Conservation (phyloP, 2,888 invertebrate genomes). For the Ectropis crepuscularia region DNA sequence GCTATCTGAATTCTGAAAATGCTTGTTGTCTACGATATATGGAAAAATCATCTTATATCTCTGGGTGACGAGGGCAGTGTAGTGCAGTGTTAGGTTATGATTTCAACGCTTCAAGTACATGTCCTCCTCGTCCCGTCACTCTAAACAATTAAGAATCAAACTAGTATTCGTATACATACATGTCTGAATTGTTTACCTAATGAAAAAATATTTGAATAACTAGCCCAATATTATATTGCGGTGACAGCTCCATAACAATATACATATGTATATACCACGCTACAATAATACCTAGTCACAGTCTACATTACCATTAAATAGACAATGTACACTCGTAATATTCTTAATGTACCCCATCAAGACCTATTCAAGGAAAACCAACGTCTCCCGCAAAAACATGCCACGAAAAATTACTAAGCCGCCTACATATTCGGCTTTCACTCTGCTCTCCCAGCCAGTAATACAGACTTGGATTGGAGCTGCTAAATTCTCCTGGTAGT, state of each 20-base stretch:
- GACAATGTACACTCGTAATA: constrained; percentile 3
- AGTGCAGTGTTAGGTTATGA: no score
- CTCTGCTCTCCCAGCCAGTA: constrained; percentile 58
- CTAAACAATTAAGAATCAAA: no score
- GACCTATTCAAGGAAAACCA: constrained; percentile 37
- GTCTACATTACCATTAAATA: background rate
- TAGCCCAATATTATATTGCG: no score
- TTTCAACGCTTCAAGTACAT: no score
- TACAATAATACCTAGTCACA: background rate
- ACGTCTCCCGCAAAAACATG: constrained; percentile 38
- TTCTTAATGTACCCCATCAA: constrained; percentile 37
- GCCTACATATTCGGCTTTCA: constrained; percentile 52
- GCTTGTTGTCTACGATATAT: no score
- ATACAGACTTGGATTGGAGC: constrained; percentile 70
- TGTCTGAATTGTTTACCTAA: no score
- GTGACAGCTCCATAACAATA: background rate
- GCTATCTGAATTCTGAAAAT: no score
- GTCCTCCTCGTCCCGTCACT: no score
- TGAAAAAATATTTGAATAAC: no score
- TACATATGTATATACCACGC: background rate
- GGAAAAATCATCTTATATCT: no score
- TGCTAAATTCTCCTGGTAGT: constrained; percentile 70
- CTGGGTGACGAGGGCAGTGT: no score
- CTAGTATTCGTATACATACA: no score
- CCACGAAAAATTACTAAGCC: constrained; percentile 50